Evolutionary conservation across 2,113 vertebrate species (phyloP).

Genomic region (Rhinopithecus roxellana): DNA sequence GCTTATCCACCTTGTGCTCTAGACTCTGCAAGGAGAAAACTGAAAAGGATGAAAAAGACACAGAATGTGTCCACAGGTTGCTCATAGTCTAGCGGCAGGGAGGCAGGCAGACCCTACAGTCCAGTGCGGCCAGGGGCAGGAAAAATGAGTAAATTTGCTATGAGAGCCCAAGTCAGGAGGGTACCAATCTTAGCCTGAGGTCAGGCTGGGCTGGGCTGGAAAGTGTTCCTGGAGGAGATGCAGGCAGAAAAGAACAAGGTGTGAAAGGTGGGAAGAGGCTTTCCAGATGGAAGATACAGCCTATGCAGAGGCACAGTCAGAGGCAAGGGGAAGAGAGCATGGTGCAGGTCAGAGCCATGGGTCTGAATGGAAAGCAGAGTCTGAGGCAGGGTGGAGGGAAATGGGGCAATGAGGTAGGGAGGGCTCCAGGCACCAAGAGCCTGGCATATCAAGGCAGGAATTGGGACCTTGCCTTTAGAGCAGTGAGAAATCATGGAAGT

Average conservation of each 20-base stretch:
- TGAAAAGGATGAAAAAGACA: neutral
- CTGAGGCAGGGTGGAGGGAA: neutral
- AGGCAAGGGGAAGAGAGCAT: neutral
- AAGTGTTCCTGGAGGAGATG: neutral
- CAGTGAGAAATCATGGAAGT: neutral
- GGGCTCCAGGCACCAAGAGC: neutral
- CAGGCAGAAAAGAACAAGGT: neutral
- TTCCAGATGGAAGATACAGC: neutral
- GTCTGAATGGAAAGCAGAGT: neutral
- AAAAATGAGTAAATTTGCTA: neutral
- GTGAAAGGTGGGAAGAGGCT: neutral
- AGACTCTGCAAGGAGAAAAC: neutral
- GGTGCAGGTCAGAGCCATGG: neutral
- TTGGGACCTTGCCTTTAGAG: neutral
- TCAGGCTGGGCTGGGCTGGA: neutral
- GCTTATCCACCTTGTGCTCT: neutral
- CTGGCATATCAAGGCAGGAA: neutral
- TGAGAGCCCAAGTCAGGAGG: neutral
- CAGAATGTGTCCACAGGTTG: fast-evolving
- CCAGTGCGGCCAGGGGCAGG: neutral
- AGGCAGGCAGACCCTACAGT: neutral
- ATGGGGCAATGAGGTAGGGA: neutral
- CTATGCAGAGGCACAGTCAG: neutral
- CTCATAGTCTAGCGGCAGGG: neutral
- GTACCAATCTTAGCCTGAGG: neutral